Percentiles rank a stretch among this genome's conserved stretches.
These are phyloP conservation scores for Python bivittatus DNA, from an alignment of 2,113 vertebrate species.

Conservation along the genomic window DNA sequence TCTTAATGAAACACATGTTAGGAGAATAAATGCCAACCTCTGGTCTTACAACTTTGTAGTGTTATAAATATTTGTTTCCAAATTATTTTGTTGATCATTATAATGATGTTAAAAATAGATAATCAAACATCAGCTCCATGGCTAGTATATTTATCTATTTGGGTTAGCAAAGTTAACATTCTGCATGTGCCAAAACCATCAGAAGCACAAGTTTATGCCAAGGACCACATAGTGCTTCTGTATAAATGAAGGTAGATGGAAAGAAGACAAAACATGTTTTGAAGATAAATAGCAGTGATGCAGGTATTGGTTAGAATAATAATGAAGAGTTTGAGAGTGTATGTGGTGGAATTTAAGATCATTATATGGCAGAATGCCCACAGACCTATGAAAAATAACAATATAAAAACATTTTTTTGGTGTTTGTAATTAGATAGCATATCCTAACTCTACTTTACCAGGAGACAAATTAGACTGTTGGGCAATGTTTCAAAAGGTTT, in stretches of 20 bases:
- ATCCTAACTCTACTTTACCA: slow-evolving; percentile 35
- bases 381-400: slow-evolving; percentile 22
- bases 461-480: slow-evolving; percentile 28
- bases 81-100: not conserved
- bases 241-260: slow-evolving; percentile 48
- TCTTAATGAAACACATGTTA: not conserved
- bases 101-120: not conserved
- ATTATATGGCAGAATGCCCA: slow-evolving; percentile 37
- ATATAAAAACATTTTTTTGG: slow-evolving; percentile 40
- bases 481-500: slow-evolving; percentile 42
- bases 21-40: not conserved
- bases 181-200: slow-evolving; percentile 50
- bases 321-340: not conserved
- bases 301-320: slow-evolving; percentile 45
- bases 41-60: not conserved
- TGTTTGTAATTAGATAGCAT: slow-evolving; percentile 49
- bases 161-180: slow-evolving; percentile 20
- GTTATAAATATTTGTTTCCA: not conserved
- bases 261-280: slow-evolving; percentile 54
- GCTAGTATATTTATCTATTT: slow-evolving; percentile 1
- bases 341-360: slow-evolving; percentile 19
- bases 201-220: slow-evolving; percentile 40
- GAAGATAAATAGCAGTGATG: slow-evolving; percentile 39
- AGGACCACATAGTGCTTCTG: slow-evolving; percentile 26
- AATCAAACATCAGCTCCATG: not conserved